phyloP scores from a whole-genome alignment of 2,888 invertebrate species.

The Caenorhabditis virilis region DNA sequence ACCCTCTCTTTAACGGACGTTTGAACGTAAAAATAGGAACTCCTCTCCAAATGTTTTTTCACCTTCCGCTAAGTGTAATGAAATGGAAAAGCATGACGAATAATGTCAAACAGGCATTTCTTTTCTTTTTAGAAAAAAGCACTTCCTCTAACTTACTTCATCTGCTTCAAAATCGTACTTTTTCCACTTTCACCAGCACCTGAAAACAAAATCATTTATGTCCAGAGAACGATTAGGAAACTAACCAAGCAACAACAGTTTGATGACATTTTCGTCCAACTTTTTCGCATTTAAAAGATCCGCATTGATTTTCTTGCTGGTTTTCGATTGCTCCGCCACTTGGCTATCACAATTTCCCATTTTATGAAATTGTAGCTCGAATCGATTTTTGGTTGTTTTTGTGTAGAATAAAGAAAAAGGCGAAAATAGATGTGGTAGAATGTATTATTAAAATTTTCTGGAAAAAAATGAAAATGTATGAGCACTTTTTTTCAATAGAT shows the following conservation, averaged over 20 bases:
- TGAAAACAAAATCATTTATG: conserved; percentile 8
- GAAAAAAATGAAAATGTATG: too few species aligned
- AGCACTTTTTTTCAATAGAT: too few species aligned
- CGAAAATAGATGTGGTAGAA: not conserved
- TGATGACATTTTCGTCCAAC: conserved; percentile 57
- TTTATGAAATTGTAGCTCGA: too few species aligned
- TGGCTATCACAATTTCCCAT: conserved; percentile 59
- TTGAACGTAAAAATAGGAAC: too few species aligned
- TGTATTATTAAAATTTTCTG: not conserved
- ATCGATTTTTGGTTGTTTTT: not conserved
- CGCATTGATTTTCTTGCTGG: conserved; percentile 51
- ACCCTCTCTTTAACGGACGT: too few species aligned
- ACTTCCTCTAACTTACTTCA: conserved; percentile 83
- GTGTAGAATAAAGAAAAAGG: not conserved
- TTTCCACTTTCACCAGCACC: conserved; percentile 99
- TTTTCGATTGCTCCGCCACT: conserved; percentile 36
- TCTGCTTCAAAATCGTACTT: conserved; percentile 99
- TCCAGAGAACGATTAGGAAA: not conserved
- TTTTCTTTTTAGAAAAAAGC: too few species aligned
- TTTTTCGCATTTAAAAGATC: conserved; percentile 54
- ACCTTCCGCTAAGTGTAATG: too few species aligned
- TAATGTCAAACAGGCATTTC: not conserved
- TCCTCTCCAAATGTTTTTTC: too few species aligned
- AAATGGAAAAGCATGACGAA: conserved; percentile 4
- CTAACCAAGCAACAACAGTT: conserved; percentile 58